Conservation (phyloP, 2,797 vertebrate species). For the Gymnothorax reevesii region DNA sequence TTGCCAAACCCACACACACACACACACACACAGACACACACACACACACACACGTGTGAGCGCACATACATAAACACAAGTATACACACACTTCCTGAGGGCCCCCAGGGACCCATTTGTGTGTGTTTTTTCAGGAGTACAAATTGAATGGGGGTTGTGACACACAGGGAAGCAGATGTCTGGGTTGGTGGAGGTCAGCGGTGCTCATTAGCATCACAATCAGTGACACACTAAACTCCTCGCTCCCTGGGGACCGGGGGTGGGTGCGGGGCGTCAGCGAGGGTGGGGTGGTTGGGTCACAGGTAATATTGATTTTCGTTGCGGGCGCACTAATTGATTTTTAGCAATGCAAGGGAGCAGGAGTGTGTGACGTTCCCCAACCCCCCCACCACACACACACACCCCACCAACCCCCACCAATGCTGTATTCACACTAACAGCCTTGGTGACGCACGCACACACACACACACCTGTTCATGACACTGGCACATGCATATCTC, state of each 20-base stretch:
- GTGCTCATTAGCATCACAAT: constrained; percentile 58
- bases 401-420: neutral
- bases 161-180: constrained; percentile 54
- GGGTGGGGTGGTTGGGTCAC: constrained; percentile 43
- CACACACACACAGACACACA: neutral
- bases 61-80: neutral
- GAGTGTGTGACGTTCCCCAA: constrained; percentile 12
- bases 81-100: constrained; percentile 20
- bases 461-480: constrained; percentile 16
- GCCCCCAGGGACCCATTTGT: constrained; percentile 33
- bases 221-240: constrained; percentile 33
- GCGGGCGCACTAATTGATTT: constrained; percentile 52
- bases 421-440: neutral
- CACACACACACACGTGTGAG: neutral
- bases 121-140: constrained; percentile 38
- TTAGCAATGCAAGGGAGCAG: constrained; percentile 42
- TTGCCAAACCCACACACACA: neutral
- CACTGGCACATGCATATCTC: constrained; percentile 21
- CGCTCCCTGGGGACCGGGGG: constrained; percentile 18
- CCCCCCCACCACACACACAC: neutral
- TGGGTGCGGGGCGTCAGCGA: constrained; percentile 26
- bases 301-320: constrained; percentile 45
- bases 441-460: neutral
- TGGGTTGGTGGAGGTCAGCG: constrained; percentile 49
- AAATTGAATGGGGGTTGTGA: constrained; percentile 40